Conservation (phyloP, 2,113 vertebrate genomes). For the Cercopithecus mona region DNA sequence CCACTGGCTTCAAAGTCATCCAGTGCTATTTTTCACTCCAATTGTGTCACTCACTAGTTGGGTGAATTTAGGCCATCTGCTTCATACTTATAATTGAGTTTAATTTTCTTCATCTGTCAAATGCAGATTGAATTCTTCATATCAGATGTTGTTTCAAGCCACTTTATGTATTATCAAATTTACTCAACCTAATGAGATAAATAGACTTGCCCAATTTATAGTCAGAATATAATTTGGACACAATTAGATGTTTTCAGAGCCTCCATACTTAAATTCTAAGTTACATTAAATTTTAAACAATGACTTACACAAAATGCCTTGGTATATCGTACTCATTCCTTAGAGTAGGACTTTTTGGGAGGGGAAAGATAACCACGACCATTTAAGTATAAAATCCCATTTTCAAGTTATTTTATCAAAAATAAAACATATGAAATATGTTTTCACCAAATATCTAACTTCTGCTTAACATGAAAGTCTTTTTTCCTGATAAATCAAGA, state of each 20-base stretch:
- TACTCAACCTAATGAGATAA: not conserved
- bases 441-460: not conserved
- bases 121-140: not conserved
- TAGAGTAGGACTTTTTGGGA: not conserved
- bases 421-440: not conserved
- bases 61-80: not conserved
- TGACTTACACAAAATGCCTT: not conserved
- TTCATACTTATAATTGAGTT: not conserved
- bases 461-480: not conserved
- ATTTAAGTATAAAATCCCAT: not conserved
- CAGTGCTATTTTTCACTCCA: not conserved
- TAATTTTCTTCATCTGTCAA: not conserved
- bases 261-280: not conserved
- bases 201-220: not conserved
- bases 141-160: not conserved
- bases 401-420: not conserved
- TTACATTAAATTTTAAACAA: not conserved
- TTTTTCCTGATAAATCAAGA: not conserved
- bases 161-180: not conserved
- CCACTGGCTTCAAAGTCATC: not conserved
- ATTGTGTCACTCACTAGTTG: not conserved
- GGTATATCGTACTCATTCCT: not conserved
- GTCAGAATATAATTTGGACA: not conserved
- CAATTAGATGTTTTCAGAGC: not conserved
- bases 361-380: too few relatives aligned